Evolutionary conservation across 2,113 vertebrate species (phyloP).

Genomic region (Columbina picui): DNA sequence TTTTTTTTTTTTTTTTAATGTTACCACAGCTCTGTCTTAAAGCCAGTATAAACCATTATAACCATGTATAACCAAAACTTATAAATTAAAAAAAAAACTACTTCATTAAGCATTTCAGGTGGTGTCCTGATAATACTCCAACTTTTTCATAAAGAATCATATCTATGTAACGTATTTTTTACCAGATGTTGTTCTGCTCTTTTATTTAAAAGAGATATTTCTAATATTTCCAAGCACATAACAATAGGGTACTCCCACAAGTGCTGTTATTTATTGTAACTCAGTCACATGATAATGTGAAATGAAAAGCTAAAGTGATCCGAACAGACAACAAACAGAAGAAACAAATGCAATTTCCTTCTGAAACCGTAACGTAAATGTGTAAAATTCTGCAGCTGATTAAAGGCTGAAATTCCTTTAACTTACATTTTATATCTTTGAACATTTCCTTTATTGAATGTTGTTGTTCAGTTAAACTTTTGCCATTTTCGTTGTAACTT

Average conservation of each 20-base stretch:
- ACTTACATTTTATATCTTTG: background rate
- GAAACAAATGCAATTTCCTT: background rate
- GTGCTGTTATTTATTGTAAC: background rate
- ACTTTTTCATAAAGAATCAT: background rate
- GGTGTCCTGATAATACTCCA: background rate
- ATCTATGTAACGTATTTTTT: background rate
- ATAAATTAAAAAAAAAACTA: background rate
- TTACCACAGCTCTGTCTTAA: background rate
- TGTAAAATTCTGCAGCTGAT: background rate
- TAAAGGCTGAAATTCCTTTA: background rate
- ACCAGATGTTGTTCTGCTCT: background rate
- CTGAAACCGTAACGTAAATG: background rate
- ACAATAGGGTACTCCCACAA: background rate
- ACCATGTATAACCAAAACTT: background rate
- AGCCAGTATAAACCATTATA: background rate
- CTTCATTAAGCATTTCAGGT: background rate
- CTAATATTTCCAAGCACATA: background rate
- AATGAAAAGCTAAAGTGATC: background rate
- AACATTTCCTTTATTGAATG: background rate
- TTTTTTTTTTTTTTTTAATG: background rate
- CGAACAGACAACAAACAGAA: rapidly evolving
- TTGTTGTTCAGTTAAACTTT: background rate
- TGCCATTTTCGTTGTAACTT: background rate
- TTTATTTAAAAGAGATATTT: background rate
- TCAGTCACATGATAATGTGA: background rate